Evolutionary conservation across 2,888 invertebrate species (phyloP).

Genomic region (Parasteatoda lunata): DNA sequence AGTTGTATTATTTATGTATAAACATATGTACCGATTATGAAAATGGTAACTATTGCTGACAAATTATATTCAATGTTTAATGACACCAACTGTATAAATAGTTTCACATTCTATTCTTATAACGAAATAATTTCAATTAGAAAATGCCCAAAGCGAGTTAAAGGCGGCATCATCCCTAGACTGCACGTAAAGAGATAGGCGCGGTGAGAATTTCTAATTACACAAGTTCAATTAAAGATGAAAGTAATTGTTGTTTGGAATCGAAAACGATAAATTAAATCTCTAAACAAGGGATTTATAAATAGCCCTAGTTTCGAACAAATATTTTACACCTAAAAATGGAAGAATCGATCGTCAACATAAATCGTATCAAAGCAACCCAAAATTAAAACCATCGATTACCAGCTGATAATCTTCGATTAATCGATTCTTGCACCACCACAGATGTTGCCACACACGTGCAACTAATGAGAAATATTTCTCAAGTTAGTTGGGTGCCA

Average conservation of each 20-base stretch:
- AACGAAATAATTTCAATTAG: too few species aligned
- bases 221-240: neutral
- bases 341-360: slow-evolving; percentile 2
- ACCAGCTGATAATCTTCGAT: slow-evolving; percentile 10
- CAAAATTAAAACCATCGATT: slow-evolving; percentile 6
- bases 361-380: neutral
- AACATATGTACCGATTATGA: too few species aligned
- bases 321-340: neutral
- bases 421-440: slow-evolving; percentile 16
- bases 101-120: too few species aligned
- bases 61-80: too few species aligned
- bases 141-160: too few species aligned
- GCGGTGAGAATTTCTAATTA: too few species aligned
- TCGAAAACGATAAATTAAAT: neutral
- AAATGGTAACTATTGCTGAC: too few species aligned
- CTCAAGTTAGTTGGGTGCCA: slow-evolving; percentile 29
- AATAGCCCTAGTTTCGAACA: neutral
- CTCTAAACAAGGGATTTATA: neutral
- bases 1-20: too few species aligned
- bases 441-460: slow-evolving; percentile 15
- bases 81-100: too few species aligned
- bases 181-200: too few species aligned
- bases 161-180: too few species aligned
- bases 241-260: neutral
- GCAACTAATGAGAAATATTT: slow-evolving; percentile 36